Base-by-base conservation (phyloP, 92 coral and sea anemone species). In the Parazoanthus atlanticus region DNA sequence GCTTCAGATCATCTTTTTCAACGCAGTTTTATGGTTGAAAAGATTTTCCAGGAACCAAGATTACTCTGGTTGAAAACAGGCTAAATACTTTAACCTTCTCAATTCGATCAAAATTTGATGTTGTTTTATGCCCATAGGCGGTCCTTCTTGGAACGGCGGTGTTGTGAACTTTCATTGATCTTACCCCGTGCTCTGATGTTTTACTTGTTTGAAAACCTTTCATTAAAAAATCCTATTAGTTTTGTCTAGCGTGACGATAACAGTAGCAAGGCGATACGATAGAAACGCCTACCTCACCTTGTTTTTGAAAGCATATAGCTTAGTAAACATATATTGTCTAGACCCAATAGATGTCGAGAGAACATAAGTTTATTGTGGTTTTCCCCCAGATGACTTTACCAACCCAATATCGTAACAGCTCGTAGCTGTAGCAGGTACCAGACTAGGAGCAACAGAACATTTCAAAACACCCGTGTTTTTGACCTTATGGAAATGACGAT, bases 191-290 rank as follows among this genome's bases (percentile, higher is more conserved):
- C 5, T 56, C 65, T 21, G 25, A 12, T 16, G 29, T 29, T 31
- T 36, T 33, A 36, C 25, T 38, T 76, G 32, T 76, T 41, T 76
- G 29, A 25, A 40, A 76, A 38, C 31, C 29, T 25, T 25, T 41
- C 15, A 21, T 76, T 36, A 23, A 41, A 38, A 25, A 32, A 76
- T 7, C 13, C 49, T 34, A 7, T 4, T 5, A 16, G 58, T 76
- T 38, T 41, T 76, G 80, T 76, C 80, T 76, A 76, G 54, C 80
- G 80, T 76, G 54, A 41, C 80, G 54, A 32, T 16, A 34, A 61
- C 69, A 46, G 26, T 28, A 76, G 28, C 52, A 12, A 41, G 49
- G 80, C 15, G 58, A 31, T 76, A 16, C 31, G 16, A 23, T 76
- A 8, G 33, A 38, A 38, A 28, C 32, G 40, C 25, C 46, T 32